These are phyloP conservation scores for Corydoras maculifer DNA, from an alignment of 2,113 vertebrate genomes.

Conservation along the genomic window DNA sequence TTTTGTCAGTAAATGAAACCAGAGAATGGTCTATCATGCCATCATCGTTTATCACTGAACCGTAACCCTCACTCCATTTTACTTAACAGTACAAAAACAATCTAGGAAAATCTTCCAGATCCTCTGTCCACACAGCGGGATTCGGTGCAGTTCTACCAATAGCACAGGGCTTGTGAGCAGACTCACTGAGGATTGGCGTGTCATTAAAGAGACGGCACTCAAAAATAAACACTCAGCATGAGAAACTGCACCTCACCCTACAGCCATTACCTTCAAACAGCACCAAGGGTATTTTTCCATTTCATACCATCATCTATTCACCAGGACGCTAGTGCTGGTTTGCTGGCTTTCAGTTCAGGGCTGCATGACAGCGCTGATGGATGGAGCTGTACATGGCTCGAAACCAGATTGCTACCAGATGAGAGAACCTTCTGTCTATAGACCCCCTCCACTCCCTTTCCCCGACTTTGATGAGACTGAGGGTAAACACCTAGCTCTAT, in stretches of 20 bases:
- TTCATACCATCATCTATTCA: slow-evolving; percentile 60
- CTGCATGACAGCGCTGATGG: slow-evolving; percentile 67
- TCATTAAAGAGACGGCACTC: slow-evolving; percentile 45
- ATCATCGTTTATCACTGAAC: too few species aligned
- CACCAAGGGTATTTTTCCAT: slow-evolving; percentile 60
- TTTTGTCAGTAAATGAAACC: too few species aligned
- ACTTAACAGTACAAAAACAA: too few species aligned
- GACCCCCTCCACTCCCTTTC: slow-evolving; percentile 23
- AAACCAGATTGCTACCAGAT: slow-evolving; percentile 70
- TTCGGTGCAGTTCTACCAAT: neutral
- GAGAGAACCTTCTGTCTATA: slow-evolving; percentile 57
- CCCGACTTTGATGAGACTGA: slow-evolving; percentile 13
- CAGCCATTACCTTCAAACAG: slow-evolving; percentile 55
- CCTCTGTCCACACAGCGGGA: too few species aligned
- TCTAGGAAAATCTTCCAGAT: too few species aligned
- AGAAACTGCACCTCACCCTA: slow-evolving; percentile 45
- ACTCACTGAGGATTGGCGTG: slow-evolving; percentile 40
- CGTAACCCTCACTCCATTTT: too few species aligned
- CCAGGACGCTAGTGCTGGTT: slow-evolving; percentile 45
- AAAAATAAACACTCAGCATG: slow-evolving; percentile 52
- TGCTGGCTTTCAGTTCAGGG: slow-evolving; percentile 3
- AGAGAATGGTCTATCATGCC: too few species aligned
- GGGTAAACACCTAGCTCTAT: slow-evolving; percentile 22
- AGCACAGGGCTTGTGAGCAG: slow-evolving; percentile 46
- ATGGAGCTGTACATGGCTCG: slow-evolving; percentile 59